Percentiles rank a stretch among this genome's conserved stretches.
Evolutionary conservation across 2,113 vertebrate species (phyloP).

Genomic region (Pterocles orientalis): DNA sequence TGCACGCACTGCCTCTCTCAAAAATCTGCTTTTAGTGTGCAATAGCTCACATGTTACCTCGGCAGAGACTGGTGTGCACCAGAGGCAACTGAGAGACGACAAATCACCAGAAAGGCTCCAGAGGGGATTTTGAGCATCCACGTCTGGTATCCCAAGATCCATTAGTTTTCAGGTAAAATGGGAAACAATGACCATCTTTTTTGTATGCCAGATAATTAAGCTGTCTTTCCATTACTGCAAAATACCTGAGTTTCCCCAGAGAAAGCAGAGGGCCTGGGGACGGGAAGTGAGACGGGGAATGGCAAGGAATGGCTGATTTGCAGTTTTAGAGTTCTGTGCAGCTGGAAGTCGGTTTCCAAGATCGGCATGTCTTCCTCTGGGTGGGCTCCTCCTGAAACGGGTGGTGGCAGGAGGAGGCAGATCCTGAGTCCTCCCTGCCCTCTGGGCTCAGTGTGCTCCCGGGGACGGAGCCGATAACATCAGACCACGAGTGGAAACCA

Average conservation of each 20-base stretch:
- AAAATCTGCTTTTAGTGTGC: conserved; percentile 43
- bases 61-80: conserved; percentile 32
- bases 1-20: conserved; percentile 6
- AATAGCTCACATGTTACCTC: conserved; percentile 25
- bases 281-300: not conserved
- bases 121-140: conserved; percentile 57
- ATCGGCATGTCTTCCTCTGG: not conserved
- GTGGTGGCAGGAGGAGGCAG: not conserved
- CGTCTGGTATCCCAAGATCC: conserved; percentile 52
- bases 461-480: not conserved
- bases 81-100: conserved; percentile 38
- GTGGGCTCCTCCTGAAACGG: not conserved
- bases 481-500: not conserved
- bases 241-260: conserved; percentile 54
- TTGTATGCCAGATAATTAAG: conserved; percentile 15
- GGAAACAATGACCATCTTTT: conserved; percentile 25
- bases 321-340: not conserved
- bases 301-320: not conserved
- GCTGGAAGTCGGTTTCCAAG: not conserved
- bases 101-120: conserved; percentile 45
- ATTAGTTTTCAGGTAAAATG: conserved; percentile 60
- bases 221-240: conserved; percentile 37
- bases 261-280: conserved; percentile 36
- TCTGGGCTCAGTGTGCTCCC: not conserved
- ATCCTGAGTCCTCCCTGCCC: not conserved